These are phyloP conservation scores for Gavia stellata DNA, from an alignment of 2,113 vertebrate genomes.

Conservation along the genomic window DNA sequence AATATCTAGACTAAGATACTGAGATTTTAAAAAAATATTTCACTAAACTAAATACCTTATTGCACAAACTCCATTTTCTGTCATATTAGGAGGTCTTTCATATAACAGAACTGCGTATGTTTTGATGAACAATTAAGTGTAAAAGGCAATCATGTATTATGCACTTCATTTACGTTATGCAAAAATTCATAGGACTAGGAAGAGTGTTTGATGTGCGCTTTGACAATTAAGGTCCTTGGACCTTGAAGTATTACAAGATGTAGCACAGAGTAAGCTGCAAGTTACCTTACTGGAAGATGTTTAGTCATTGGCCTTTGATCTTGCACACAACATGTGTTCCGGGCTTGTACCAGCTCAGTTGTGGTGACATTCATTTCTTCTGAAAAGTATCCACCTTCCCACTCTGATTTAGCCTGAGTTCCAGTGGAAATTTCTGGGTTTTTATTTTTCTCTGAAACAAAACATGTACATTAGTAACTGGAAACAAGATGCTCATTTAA, in stretches of 20 bases:
- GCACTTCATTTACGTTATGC: background rate
- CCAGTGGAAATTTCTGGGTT: background rate
- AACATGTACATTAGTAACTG: background rate
- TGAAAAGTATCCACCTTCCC: background rate
- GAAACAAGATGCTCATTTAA: background rate
- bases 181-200: background rate
- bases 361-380: background rate
- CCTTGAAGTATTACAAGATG: background rate
- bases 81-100: background rate
- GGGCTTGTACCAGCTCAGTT: background rate
- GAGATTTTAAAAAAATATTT: background rate
- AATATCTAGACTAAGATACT: background rate
- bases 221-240: background rate
- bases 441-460: conserved; percentile 54
- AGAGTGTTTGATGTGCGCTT: background rate
- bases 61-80: background rate
- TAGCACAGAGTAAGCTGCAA: background rate
- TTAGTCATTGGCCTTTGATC: background rate
- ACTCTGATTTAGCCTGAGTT: background rate
- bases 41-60: background rate
- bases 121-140: background rate
- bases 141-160: background rate
- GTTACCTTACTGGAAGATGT: background rate
- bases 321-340: background rate
- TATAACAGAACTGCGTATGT: background rate